phyloP scores from a whole-genome alignment of 1,140 invertebrate species.

The Camponotus floridanus region DNA sequence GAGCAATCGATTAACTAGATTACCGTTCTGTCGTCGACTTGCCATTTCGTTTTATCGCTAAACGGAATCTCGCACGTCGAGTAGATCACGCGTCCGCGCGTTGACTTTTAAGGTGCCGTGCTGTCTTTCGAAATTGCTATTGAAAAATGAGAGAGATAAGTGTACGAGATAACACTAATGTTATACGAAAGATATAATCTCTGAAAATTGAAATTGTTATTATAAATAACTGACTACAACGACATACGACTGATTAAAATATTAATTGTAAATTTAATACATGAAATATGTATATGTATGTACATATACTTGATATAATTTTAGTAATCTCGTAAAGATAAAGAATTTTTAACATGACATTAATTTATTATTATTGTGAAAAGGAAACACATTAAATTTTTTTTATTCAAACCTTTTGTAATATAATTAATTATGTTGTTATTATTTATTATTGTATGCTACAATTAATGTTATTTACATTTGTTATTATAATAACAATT shows the following conservation, averaged over 20 bases:
- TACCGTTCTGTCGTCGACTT: constrained; percentile 76
- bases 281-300: background rate
- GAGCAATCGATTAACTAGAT: constrained; percentile 80
- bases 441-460: no score
- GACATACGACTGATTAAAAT: background rate
- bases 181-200: constrained; percentile 11
- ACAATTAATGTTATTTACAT: no score
- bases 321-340: background rate
- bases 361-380: background rate
- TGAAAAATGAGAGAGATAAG: constrained; percentile 56
- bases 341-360: background rate
- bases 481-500: no score
- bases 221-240: background rate
- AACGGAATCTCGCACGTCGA: constrained; percentile 76
- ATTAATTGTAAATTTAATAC: background rate
- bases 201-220: constrained; percentile 11
- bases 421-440: no score
- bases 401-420: background rate
- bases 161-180: constrained; percentile 29
- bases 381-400: background rate
- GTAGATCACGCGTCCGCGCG: constrained; percentile 32
- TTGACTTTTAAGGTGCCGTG: constrained; percentile 40
- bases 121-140: constrained; percentile 71
- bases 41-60: constrained; percentile 79
- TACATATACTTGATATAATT: background rate